Evolutionary conservation across 1,140 invertebrate genomes (phyloP), one percentile per base, ranked within the genome.

Genomic region (Polyergus mexicanus): DNA sequence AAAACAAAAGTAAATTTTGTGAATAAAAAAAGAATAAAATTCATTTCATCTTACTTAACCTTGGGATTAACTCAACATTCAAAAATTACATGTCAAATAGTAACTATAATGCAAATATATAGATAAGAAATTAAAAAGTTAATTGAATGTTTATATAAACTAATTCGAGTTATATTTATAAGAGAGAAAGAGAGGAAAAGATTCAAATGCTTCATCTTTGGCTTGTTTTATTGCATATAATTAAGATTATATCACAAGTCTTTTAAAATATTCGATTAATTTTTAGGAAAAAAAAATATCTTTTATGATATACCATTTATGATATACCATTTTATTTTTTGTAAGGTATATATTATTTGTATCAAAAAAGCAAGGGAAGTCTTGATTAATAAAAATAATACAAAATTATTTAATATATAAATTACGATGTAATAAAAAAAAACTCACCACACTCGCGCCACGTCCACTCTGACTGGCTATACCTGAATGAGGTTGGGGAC

Each of bases 401-500:
- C 44, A 16, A 32, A 32, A 41, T 58, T 81, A 58, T 81, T 62
- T 72, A 41, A 4, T 38, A 58, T 58, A 7, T 72, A 65, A 84
- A 72, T 83, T 47, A 63, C 13, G 4, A 75, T 87, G 66, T 83
- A 65, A 87, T 84, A 28, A 22, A 16, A 78, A 58, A 90, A 78
- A 54, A 90, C 97, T 97, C 95, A 98, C 98, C 96, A 99, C 97
- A 91, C 97, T 98, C 75, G 97, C 97, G 81, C 98, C 98, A 83
- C 98, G 96, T 77, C 98, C 98, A 41, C 98, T 98, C 93, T 98
- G 98, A 80, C 97, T 96, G n/a, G 97, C 97, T 86, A 97, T 94
- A n/a, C 94, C 95, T 32, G 94, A 93, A 32, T 95, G 95, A 28
- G 96, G 95, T 89, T 97, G 96, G 2, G 97, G 97, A 91, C 96